A percentile compares a stretch with the other conserved stretches of the same genome.
These are phyloP conservation scores for Sipha flava DNA, from an alignment of 1,140 invertebrate species.

Conservation along the genomic window DNA sequence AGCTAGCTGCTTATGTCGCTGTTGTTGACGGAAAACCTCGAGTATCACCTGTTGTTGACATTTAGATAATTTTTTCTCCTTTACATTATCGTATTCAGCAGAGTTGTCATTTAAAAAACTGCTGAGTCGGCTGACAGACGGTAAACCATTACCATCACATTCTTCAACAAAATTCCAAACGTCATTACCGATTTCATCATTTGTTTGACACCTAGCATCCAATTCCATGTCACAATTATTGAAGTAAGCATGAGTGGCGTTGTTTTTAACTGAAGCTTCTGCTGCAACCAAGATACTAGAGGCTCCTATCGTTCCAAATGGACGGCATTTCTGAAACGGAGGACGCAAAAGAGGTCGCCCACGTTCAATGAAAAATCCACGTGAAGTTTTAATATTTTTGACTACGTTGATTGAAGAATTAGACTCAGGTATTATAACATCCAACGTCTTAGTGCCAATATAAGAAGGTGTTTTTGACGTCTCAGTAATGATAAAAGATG, in stretches of 20 bases:
- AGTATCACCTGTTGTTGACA: background rate
- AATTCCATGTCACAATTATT: background rate
- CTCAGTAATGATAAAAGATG: no score
- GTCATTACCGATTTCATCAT: background rate
- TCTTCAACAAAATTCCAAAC: background rate
- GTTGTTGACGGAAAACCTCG: background rate
- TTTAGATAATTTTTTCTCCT: background rate
- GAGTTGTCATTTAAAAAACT: background rate
- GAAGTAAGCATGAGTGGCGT: background rate
- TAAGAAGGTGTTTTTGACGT: background rate
- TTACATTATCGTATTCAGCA: background rate
- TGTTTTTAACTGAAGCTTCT: background rate
- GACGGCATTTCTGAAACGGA: background rate
- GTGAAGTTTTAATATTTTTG: background rate
- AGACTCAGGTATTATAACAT: no score
- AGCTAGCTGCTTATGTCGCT: background rate
- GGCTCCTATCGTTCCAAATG: background rate
- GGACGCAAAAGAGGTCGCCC: background rate
- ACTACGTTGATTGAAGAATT: no score
- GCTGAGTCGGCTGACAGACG: background rate
- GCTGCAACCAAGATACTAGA: background rate
- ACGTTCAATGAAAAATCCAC: background rate
- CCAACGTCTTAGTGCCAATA: background rate
- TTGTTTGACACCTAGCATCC: no score
- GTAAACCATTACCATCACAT: background rate